A percentile compares a stretch with the other conserved stretches of the same genome.
Conservation (phyloP, 2,797 vertebrate species). For the Falco biarmicus region DNA sequence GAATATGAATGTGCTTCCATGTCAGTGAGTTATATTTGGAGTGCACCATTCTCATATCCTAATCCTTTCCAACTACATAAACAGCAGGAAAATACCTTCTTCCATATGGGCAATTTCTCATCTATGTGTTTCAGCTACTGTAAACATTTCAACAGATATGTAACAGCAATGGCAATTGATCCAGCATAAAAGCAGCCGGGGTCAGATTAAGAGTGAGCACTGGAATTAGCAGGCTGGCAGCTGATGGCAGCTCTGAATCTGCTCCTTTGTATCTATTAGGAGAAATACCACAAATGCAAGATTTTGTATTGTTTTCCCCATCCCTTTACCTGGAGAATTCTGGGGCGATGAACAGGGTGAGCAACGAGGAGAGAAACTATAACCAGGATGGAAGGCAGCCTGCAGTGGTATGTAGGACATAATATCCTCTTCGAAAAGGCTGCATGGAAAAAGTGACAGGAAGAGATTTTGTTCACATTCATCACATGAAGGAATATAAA, state of each 20-base stretch:
- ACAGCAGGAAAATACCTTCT: not conserved
- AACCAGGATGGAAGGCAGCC: conserved; percentile 88
- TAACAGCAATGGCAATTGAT: not conserved
- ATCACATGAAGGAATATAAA: not conserved
- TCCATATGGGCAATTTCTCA: not conserved
- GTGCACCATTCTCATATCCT: not conserved
- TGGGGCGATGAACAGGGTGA: conserved; percentile 96
- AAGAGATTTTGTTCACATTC: not conserved
- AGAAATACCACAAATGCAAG: not conserved
- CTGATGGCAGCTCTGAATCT: not conserved
- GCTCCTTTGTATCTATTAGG: not conserved
- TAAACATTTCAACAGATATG: not conserved
- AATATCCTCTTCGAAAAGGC: conserved; percentile 97
- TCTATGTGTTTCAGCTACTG: not conserved
- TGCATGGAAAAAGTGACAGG: conserved; percentile 58
- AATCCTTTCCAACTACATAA: not conserved
- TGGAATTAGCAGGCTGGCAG: not conserved
- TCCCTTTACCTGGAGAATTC: conserved; percentile 90
- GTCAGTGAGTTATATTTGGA: not conserved
- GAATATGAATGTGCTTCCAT: not conserved
- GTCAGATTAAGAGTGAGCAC: not conserved
- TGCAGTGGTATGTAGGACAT: conserved; percentile 92
- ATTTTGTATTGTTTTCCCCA: not conserved
- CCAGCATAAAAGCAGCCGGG: not conserved
- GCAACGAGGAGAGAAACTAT: conserved; percentile 94